Conservation (phyloP, 2,113 vertebrate genomes). For the Mugil cephalus region DNA sequence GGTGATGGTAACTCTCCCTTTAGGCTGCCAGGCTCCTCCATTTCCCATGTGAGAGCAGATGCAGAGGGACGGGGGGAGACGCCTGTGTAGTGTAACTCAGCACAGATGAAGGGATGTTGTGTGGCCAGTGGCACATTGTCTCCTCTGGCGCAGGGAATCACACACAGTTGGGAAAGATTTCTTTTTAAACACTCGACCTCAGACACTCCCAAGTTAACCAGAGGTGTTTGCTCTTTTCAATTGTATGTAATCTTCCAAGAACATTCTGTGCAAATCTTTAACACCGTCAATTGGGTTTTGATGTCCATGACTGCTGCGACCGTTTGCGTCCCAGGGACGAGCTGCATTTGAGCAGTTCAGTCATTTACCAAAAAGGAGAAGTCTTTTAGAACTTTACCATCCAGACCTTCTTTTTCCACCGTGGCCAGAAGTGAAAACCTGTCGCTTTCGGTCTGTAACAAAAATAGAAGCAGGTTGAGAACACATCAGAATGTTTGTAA, state of each 20-base stretch:
- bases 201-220: neutral
- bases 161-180: neutral
- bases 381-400: constrained; percentile 3
- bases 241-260: constrained; percentile 34
- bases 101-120: constrained; percentile 1
- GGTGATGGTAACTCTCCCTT: constrained; percentile 25
- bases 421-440: neutral
- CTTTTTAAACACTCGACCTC: constrained; percentile 30
- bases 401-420: neutral
- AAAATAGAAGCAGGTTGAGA: neutral
- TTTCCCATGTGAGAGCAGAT: constrained; percentile 26
- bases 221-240: constrained; percentile 36
- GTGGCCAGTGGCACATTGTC: constrained; percentile 6
- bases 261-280: constrained; percentile 36
- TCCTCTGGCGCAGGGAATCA: constrained; percentile 19
- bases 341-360: neutral
- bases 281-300: constrained; percentile 28
- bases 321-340: constrained; percentile 9
- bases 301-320: constrained; percentile 19
- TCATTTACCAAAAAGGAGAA: neutral
- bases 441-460: neutral
- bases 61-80: neutral
- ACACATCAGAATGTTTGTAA: constrained; percentile 10
- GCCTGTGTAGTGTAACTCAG: constrained; percentile 14
- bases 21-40: constrained; percentile 11